Conservation (phyloP, 1,140 invertebrate genomes). For the Maniola jurtina region DNA sequence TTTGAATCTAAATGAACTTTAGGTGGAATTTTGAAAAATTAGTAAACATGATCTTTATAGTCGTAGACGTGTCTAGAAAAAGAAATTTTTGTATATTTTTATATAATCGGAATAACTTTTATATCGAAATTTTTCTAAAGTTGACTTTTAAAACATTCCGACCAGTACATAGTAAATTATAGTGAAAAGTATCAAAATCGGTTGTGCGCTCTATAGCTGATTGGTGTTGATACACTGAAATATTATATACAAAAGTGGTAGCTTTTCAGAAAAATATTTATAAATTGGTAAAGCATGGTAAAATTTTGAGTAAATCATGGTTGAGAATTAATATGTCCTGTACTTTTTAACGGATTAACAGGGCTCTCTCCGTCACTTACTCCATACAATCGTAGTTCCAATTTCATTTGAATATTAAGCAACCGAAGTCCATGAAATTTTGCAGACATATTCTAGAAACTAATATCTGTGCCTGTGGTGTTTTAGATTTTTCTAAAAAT, state of each 20-base stretch:
- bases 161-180: constrained; percentile 36
- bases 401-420: no score
- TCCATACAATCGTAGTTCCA: no score
- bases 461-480: no score
- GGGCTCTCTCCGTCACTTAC: no score
- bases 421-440: no score
- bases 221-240: constrained; percentile 26
- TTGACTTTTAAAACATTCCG: constrained; percentile 34
- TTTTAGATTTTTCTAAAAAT: no score
- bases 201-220: constrained; percentile 19
- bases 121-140: constrained; percentile 24
- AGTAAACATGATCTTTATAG: not conserved
- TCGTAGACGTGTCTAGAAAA: not conserved
- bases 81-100: constrained; percentile 44
- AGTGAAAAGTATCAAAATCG: constrained; percentile 29
- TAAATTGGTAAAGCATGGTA: not conserved
- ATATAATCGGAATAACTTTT: constrained; percentile 32
- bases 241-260: constrained; percentile 5
- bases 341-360: no score
- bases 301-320: not conserved
- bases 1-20: no score
- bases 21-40: constrained; percentile 1
- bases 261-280: constrained; percentile 4
- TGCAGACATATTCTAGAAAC: no score
- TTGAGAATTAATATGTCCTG: not conserved